A percentile compares a stretch with the other conserved stretches of the same genome.
phyloP scores from a whole-genome alignment of 2,797 vertebrate species.

The Pelodytes ibericus region DNA sequence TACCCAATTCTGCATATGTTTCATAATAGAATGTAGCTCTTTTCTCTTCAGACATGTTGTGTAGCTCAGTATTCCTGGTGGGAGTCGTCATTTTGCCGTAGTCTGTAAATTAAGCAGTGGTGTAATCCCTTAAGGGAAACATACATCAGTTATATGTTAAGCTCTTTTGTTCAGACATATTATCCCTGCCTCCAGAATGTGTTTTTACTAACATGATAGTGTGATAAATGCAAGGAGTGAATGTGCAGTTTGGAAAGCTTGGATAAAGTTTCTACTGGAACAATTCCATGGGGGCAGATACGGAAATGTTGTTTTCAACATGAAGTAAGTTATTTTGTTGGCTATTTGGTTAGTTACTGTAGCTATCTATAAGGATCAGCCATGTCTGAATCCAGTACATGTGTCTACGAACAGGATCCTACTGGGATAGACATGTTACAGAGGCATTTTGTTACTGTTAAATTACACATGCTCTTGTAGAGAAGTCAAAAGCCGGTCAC shows the following conservation, averaged over 20 bases:
- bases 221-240: slow-evolving; percentile 64
- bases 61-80: slow-evolving; percentile 52
- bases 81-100: slow-evolving; percentile 55
- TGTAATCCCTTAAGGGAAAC: slow-evolving; percentile 59
- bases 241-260: slow-evolving; percentile 55
- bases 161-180: slow-evolving; percentile 61
- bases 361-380: slow-evolving; percentile 36
- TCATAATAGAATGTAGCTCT: slow-evolving; percentile 15
- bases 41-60: slow-evolving; percentile 59
- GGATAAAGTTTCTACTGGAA: slow-evolving; percentile 58
- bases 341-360: slow-evolving; percentile 37
- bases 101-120: slow-evolving; percentile 45
- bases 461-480: slow-evolving; percentile 16
- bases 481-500: slow-evolving; percentile 35
- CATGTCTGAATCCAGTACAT: slow-evolving; percentile 18
- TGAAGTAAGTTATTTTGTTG: slow-evolving; percentile 61
- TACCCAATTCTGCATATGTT: not conserved
- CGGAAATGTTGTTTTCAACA: slow-evolving; percentile 57
- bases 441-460: slow-evolving; percentile 28
- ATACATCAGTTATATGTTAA: slow-evolving; percentile 64
- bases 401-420: slow-evolving; percentile 21
- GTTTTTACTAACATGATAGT: slow-evolving; percentile 66
- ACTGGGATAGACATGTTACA: slow-evolving; percentile 20
- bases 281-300: slow-evolving; percentile 52
- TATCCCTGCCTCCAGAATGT: slow-evolving; percentile 65